A percentile compares a stretch with the other conserved stretches of the same genome.
Evolutionary conservation across 1,140 invertebrate genomes (phyloP).

Genomic region (Heliconius melpomene): DNA sequence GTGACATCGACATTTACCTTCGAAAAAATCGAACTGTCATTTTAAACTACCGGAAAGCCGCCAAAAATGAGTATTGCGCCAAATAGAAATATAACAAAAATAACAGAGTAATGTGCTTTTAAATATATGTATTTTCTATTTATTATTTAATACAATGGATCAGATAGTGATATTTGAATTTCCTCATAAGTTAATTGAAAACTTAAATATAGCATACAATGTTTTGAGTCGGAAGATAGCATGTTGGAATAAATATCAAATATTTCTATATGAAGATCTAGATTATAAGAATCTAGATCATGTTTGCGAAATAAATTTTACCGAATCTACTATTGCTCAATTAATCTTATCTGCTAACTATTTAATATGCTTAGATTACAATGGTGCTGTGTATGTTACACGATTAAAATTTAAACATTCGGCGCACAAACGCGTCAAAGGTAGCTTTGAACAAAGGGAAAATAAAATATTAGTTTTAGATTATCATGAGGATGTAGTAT

Average conservation of each 20-base stretch:
- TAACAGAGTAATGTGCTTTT: background rate
- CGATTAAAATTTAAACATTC: constrained; percentile 60
- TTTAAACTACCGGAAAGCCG: background rate
- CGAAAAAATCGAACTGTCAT: background rate
- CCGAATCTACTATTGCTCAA: constrained; percentile 52
- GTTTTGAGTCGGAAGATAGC: constrained; percentile 41
- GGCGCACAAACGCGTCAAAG: constrained; percentile 51
- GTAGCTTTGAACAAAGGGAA: constrained; percentile 47
- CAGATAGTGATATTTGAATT: constrained; percentile 16
- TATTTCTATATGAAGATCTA: constrained; percentile 58
- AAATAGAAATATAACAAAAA: background rate
- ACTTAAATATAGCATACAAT: constrained; percentile 53
- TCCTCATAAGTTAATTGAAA: constrained; percentile 41
- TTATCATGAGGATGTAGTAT: constrained; percentile 36
- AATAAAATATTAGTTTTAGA: constrained; percentile 41
- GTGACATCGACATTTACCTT: background rate
- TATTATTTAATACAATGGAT: constrained; percentile 15
- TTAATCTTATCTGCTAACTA: constrained; percentile 53
- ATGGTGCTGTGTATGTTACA: constrained; percentile 50
- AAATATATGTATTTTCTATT: background rate
- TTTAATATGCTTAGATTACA: constrained; percentile 56
- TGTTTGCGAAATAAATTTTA: constrained; percentile 28
- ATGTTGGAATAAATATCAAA: constrained; percentile 69
- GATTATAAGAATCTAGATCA: constrained; percentile 45
- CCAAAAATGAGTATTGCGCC: background rate